phyloP scores from a whole-genome alignment of 2,113 vertebrate species.

The Heterotis niloticus region DNA sequence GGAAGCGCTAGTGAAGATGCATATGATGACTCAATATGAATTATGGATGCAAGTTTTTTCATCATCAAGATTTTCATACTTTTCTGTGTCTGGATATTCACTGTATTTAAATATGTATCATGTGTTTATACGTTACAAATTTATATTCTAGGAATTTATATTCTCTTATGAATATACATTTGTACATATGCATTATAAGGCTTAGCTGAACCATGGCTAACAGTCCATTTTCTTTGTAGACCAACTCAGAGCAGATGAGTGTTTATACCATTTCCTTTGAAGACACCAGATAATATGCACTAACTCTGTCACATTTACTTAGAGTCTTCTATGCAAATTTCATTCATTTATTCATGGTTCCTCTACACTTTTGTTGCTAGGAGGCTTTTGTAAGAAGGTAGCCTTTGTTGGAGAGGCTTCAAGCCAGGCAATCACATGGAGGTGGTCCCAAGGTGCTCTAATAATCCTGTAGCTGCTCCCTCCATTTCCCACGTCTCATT shows the following conservation, averaged over 20 bases:
- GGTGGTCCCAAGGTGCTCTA: too few relatives aligned
- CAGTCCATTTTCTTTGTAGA: not conserved
- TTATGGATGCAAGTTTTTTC: too few relatives aligned
- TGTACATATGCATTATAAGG: not conserved
- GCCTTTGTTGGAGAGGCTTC: not conserved
- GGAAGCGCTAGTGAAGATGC: too few relatives aligned
- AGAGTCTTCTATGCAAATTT: constrained; percentile 33
- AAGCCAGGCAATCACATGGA: not conserved
- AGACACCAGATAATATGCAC: not conserved
- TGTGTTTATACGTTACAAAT: too few relatives aligned
- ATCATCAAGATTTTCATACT: too few relatives aligned
- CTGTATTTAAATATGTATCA: too few relatives aligned
- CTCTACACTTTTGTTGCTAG: not conserved
- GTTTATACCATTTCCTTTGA: not conserved
- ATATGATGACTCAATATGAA: too few relatives aligned
- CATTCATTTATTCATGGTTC: constrained; percentile 34
- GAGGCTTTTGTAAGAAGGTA: not conserved
- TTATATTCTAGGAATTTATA: too few relatives aligned
- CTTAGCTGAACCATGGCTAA: not conserved
- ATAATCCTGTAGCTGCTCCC: too few relatives aligned
- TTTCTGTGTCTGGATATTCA: too few relatives aligned
- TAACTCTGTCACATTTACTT: too few relatives aligned
- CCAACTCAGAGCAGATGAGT: not conserved
- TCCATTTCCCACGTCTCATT: too few relatives aligned
- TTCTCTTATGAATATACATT: not conserved